Conservation (phyloP, 2,888 invertebrate species). For the Trachelus tabidus region DNA sequence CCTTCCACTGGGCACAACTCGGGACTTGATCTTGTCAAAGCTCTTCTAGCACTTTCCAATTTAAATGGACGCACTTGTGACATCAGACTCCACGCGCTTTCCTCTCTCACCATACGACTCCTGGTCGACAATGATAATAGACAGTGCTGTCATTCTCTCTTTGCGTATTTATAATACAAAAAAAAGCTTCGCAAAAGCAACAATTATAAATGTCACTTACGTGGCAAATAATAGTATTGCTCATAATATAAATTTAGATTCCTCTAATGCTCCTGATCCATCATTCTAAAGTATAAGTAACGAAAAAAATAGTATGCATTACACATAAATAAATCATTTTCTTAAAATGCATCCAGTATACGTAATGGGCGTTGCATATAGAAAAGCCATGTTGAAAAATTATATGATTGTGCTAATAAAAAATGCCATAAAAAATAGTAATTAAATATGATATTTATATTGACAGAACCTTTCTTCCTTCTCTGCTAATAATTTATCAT, state of each 20-base stretch:
- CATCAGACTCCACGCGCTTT: conserved; percentile 58
- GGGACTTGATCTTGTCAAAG: conserved; percentile 60
- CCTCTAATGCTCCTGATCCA: neutral
- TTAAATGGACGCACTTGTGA: conserved; percentile 62
- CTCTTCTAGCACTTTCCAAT: conserved; percentile 60
- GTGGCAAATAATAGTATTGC: conserved; percentile 4
- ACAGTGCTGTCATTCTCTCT: neutral
- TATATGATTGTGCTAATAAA: neutral
- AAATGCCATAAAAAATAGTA: neutral
- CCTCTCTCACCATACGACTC: conserved; percentile 60
- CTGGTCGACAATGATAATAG: conserved; percentile 31
- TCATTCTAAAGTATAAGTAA: neutral
- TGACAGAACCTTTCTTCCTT: conserved; percentile 74
- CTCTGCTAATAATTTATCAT: conserved; percentile 78
- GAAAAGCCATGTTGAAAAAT: neutral
- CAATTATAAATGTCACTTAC: neutral
- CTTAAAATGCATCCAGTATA: neutral
- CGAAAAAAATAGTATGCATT: neutral
- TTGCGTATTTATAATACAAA: neutral
- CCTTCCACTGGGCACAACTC: conserved; percentile 43
- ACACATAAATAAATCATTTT: neutral
- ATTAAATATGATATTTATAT: neutral
- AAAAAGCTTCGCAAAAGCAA: neutral
- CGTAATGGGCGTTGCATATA: neutral
- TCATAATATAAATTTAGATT: neutral